Evolutionary conservation across 2,113 vertebrate species (phyloP), one percentile per base, ranked within the genome.

Genomic region (Phrynosoma platyrhinos): DNA sequence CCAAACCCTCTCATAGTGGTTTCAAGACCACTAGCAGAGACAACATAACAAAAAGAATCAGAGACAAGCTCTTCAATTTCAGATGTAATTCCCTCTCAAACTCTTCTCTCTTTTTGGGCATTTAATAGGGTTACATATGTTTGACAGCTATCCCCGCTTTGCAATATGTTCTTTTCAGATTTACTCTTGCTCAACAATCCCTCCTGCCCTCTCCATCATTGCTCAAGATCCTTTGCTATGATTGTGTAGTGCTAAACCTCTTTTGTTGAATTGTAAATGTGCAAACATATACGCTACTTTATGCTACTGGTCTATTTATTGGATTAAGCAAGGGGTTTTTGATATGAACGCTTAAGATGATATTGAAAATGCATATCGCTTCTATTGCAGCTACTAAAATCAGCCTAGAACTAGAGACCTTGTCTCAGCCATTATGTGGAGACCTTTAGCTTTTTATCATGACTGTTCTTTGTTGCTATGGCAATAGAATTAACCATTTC

Each of bases 401-500:
- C 96, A 96, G 96, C 97, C 97, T 96, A 95, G 98, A 97, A 97
- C 97, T 95, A 95, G 93, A 96, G 95, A 95, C 96, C 96, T 97
- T 96, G 96, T 96, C 95, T 92, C 96, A 96, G 96, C 96, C 96
- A 96, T 97, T 97, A 96, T 97, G 96, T 93, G 94, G 95, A 97
- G 96, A 96, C 96, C 97, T 98, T 97, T 96, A 96, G 97, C 95
- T 95, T 97, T 78, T 97, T 97, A 97, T 95, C 96, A 97, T 95
- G 93, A 95, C 96, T 96, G 96, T 96, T 96, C 97, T 94, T 96
- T 96, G 97, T 98, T 97, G 94, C 98, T 96, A 98, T 97, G 96
- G 98, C 96, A 98, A 98, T 98, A 21, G 85, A 97, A 97, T 98
- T 97, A 97, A 97, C 97, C 93, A 92, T 97, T 97, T 97, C 96